These are phyloP conservation scores for Aythya baeri DNA, from an alignment of 2,113 vertebrate genomes.

Conservation along the genomic window DNA sequence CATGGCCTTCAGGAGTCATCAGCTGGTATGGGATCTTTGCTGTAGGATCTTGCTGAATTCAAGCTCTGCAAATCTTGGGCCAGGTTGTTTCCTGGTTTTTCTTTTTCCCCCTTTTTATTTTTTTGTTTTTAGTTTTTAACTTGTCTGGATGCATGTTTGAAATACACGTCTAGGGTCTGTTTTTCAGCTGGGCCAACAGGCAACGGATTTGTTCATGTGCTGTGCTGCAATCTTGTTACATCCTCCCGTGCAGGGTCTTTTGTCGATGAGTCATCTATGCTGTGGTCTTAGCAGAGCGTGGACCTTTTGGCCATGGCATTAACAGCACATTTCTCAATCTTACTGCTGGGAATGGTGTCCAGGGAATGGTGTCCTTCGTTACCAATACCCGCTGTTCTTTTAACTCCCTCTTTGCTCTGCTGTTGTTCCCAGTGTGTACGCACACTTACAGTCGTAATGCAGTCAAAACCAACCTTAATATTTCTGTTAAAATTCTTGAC, in stretches of 20 bases:
- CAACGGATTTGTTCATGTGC: accelerated
- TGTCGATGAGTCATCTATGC: not conserved
- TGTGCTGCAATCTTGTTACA: not conserved
- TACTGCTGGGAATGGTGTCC: slow-evolving; percentile 31
- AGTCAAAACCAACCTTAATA: not conserved
- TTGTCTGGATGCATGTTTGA: not conserved
- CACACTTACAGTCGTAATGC: not conserved
- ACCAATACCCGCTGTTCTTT: not conserved
- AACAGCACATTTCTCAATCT: slow-evolving; percentile 33
- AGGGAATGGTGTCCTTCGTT: not conserved
- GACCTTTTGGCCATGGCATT: not conserved
- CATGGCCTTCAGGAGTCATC: not conserved
- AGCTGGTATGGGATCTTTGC: not conserved
- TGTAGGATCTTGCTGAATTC: not conserved
- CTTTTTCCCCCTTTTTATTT: too few species aligned
- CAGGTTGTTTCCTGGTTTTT: not conserved
- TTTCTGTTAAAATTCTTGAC: not conserved
- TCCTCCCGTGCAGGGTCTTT: not conserved
- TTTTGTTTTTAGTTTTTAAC: not conserved
- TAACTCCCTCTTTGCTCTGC: not conserved
- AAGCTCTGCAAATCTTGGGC: not conserved
- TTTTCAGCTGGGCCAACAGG: not conserved
- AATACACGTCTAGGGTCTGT: not conserved
- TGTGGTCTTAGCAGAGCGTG: not conserved
- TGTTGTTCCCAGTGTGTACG: not conserved